A percentile compares a stretch with the other conserved stretches of the same genome.
Conservation (phyloP, 2,113 vertebrate genomes). For the Bathybates hornii region DNA sequence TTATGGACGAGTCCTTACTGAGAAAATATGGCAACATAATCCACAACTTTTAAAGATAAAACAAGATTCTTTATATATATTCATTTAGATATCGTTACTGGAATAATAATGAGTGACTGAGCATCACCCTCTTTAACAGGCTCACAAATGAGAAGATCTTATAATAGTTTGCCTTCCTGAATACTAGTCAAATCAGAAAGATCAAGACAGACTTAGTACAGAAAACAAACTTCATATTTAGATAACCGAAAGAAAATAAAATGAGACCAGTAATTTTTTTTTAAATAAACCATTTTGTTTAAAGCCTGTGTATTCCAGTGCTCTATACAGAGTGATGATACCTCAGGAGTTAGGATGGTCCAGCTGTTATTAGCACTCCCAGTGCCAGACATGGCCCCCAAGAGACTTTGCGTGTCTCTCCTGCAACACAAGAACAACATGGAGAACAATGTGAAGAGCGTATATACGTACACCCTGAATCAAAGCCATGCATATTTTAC, state of each 20-base stretch:
- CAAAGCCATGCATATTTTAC: not conserved
- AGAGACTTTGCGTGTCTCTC: conserved; percentile 50
- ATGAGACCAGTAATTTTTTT: not conserved
- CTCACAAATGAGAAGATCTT: not conserved
- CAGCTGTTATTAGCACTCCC: conserved; percentile 68
- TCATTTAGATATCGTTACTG: too few relatives aligned
- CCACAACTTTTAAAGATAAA: not conserved
- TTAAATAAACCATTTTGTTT: not conserved
- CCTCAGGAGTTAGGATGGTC: conserved; percentile 70
- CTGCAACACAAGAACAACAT: conserved; percentile 50
- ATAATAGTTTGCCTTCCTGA: not conserved
- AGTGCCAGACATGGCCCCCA: conserved; percentile 68
- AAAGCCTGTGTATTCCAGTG: not conserved
- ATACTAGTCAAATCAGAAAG: not conserved
- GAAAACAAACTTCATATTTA: conserved; percentile 27
- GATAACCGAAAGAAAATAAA: conserved; percentile 15
- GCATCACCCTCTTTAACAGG: not conserved
- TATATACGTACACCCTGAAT: not conserved
- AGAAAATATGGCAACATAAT: not conserved
- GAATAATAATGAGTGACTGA: not conserved
- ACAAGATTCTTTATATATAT: not conserved
- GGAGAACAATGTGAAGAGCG: not conserved
- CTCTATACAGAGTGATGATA: conserved; percentile 13
- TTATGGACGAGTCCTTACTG: not conserved
- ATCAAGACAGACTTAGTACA: not conserved